A percentile compares a stretch with the other conserved stretches of the same genome.
Evolutionary conservation across 2,888 invertebrate species (phyloP).

Genomic region (Clanis bilineata): DNA sequence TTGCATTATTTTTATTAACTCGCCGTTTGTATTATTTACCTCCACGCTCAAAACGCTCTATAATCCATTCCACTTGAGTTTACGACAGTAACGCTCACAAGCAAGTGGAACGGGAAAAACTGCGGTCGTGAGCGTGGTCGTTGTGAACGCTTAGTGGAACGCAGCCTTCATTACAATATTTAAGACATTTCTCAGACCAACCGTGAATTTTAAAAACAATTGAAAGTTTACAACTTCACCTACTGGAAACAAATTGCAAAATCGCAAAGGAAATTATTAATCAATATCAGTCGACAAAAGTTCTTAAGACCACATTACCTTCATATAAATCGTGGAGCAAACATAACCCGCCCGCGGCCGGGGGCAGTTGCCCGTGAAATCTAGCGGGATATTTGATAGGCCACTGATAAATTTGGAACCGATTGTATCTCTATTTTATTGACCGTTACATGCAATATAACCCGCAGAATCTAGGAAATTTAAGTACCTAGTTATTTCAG

Average conservation of each 20-base stretch:
- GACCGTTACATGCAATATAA: conserved; percentile 60
- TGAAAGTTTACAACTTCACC: not conserved
- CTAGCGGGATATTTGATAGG: conserved; percentile 51
- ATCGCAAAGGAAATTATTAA: not conserved
- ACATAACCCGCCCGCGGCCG: conserved; percentile 33
- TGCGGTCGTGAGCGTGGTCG: too few species aligned
- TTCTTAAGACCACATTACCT: conserved; percentile 16
- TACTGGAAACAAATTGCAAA: not conserved
- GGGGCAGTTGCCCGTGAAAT: conserved; percentile 45
- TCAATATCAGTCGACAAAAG: not conserved
- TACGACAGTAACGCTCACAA: too few species aligned
- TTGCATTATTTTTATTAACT: too few species aligned
- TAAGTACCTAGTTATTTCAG: not conserved
- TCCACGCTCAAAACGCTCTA: too few species aligned
- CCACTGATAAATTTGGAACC: conserved; percentile 51
- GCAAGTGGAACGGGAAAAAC: too few species aligned
- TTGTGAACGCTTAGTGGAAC: too few species aligned
- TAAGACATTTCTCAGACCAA: not conserved
- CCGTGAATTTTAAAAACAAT: not conserved
- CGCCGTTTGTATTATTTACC: too few species aligned
- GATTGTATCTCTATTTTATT: conserved; percentile 65
- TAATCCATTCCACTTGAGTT: too few species aligned
- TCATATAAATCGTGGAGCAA: conserved; percentile 39
- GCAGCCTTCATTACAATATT: not conserved
- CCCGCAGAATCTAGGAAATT: conserved; percentile 25